These are phyloP conservation scores for Lasius fuliginosus DNA, from an alignment of 2,888 invertebrate genomes.

Conservation along the genomic window DNA sequence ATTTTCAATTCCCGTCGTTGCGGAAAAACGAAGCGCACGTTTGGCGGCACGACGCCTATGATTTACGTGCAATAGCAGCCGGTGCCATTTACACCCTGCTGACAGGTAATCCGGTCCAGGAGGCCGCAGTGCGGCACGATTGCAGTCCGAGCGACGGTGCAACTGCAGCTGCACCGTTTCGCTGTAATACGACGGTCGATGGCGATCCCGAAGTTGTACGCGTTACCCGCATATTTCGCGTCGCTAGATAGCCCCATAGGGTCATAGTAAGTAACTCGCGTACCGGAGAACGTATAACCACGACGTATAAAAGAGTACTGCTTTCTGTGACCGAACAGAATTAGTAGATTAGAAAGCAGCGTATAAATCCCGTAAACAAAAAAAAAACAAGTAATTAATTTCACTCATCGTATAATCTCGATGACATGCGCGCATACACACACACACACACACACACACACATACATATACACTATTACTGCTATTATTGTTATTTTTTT, in stretches of 20 bases:
- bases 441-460: neutral
- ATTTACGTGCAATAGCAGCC: constrained; percentile 79
- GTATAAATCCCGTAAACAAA: neutral
- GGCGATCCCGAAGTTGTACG: neutral
- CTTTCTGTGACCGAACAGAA: neutral
- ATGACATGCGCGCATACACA: neutral
- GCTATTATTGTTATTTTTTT: neutral
- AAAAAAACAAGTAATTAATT: neutral
- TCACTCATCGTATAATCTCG: neutral
- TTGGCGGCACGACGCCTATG: constrained; percentile 64
- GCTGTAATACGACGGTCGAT: constrained; percentile 58
- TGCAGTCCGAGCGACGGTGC: constrained; percentile 52
- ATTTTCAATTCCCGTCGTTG: constrained; percentile 10
- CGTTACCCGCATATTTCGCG: constrained; percentile 21
- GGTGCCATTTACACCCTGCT: constrained; percentile 79
- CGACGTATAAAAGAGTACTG: neutral
- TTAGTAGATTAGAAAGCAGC: neutral
- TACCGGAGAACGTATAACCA: neutral
- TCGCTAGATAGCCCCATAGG: neutral
- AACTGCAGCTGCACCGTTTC: constrained; percentile 61
- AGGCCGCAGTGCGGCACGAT: constrained; percentile 65
- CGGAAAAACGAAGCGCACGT: constrained; percentile 55
- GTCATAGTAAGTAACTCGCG: neutral
- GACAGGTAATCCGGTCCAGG: constrained; percentile 76
- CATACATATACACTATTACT: neutral